Evolutionary conservation across 2,797 vertebrate species (phyloP), one percentile per base, ranked within the genome.

Genomic region (Telmatherina bonti): DNA sequence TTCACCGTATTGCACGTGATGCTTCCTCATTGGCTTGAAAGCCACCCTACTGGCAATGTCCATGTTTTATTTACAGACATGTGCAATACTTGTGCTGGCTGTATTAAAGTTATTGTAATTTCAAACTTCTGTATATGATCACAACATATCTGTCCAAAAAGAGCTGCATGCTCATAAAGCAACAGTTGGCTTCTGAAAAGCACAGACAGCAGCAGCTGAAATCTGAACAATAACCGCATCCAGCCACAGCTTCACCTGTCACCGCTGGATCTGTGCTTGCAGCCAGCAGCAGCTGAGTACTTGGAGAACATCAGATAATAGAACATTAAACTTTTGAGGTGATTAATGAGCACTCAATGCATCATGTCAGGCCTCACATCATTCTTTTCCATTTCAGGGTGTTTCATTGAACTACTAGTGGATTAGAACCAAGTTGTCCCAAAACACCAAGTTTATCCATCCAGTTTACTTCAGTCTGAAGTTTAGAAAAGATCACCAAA

Each of bases 401-500:
- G 35, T 51, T 53, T 61, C 29, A 35, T 53, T 33, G 5, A 54
- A 9, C 20, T 43, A n/a, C 7, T 16, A 20, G 36, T 54, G n/a
- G 16, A 33, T 30, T 55, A 36, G 22, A 31, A 47, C 30, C 18
- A 11, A 62, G 29, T 24, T 47, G 8, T 24, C 33, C 51, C 26
- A 52, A 49, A 30, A 35, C 18, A 55, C 15, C 15, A 53, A 61
- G 20, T 45, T 30, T 41, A 58, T 27, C 49, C 54, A 15, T 57
- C 57, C 27, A 62, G 36, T 62, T 61, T 41, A 54, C 52, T 59
- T 59, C 41, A 43, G 41, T 55, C 35, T 59, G 26, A 24, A 45
- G 35, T 67, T 47, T n/a, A 52, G 45, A 58, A 66, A 75, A 72
- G 22, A 69, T 62, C 6, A 65, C 47, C 38, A 43, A 70, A 73